Percentiles rank a stretch among this genome's conserved stretches.
Evolutionary conservation across 2,888 invertebrate genomes (phyloP).

Genomic region (Artemia sp.): DNA sequence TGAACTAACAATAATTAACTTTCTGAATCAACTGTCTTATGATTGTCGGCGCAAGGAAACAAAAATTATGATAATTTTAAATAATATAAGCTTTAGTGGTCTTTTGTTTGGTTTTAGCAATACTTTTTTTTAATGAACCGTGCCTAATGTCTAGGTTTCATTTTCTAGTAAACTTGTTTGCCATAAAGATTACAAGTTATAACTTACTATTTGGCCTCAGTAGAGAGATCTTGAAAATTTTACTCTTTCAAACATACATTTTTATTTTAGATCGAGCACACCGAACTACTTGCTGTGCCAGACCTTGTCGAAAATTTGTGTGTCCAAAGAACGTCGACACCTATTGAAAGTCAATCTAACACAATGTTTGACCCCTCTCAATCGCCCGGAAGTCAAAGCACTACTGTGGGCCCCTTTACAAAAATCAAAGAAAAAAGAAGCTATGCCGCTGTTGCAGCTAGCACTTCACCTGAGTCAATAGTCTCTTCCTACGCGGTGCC

Average conservation of each 20-base stretch:
- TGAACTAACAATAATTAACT: too few species aligned
- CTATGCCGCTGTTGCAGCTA: constrained; percentile 1
- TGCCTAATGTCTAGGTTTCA: too few species aligned
- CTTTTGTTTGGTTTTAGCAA: too few species aligned
- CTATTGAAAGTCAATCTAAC: background rate
- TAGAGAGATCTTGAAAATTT: too few species aligned
- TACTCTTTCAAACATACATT: background rate
- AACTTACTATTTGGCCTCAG: too few species aligned
- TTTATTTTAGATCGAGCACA: background rate
- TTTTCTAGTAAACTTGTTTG: too few species aligned
- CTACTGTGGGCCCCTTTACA: background rate
- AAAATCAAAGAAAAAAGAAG: background rate
- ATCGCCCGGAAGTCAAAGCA: background rate
- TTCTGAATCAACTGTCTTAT: too few species aligned
- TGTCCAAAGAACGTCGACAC: background rate
- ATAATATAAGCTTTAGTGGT: too few species aligned
- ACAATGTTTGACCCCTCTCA: background rate
- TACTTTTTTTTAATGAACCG: too few species aligned
- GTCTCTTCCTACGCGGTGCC: background rate
- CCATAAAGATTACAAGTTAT: too few species aligned
- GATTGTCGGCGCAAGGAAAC: too few species aligned
- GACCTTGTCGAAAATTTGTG: constrained; percentile 8
- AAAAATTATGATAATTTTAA: too few species aligned
- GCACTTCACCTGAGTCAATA: background rate
- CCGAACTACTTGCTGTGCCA: background rate